phyloP scores from a whole-genome alignment of 2,113 vertebrate genomes.

The Pungitius pungitius region DNA sequence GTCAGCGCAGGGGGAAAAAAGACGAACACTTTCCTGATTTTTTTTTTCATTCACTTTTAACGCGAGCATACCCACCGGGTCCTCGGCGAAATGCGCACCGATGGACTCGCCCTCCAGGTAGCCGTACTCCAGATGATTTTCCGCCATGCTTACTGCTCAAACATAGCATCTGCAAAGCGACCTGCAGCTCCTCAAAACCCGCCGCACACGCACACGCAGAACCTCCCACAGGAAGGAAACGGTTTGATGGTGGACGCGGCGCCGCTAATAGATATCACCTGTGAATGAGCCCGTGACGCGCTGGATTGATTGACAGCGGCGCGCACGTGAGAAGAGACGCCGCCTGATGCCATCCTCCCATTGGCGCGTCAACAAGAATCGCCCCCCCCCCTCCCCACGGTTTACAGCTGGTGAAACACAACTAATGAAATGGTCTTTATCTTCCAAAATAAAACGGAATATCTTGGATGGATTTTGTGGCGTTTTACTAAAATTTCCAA shows the following conservation, averaged over 20 bases:
- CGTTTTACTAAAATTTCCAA: neutral
- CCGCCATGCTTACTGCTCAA: constrained; percentile 76
- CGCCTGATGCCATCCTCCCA: constrained; percentile 32
- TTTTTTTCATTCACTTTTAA: neutral
- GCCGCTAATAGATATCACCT: constrained; percentile 73
- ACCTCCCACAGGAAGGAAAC: constrained; percentile 12
- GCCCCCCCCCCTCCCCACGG: neutral
- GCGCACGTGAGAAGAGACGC: constrained; percentile 48
- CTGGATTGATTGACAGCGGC: constrained; percentile 57
- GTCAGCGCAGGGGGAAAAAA: neutral
- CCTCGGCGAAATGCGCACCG: constrained; percentile 69
- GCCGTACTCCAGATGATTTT: constrained; percentile 73
- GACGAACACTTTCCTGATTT: no score
- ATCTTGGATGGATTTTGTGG: neutral
- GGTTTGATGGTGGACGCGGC: constrained; percentile 11
- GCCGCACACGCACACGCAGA: neutral
- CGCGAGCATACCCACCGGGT: constrained; percentile 72
- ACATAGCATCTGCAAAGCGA: constrained; percentile 65
- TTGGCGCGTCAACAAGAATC: constrained; percentile 41
- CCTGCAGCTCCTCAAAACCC: constrained; percentile 29
- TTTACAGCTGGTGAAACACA: neutral
- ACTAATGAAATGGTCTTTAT: neutral
- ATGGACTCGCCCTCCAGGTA: constrained; percentile 74
- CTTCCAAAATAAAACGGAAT: neutral
- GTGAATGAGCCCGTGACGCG: constrained; percentile 48